Percentiles rank a stretch among this genome's conserved stretches.
Conservation (phyloP, 2,113 vertebrate genomes). For the Petrocephalus zakoni region DNA sequence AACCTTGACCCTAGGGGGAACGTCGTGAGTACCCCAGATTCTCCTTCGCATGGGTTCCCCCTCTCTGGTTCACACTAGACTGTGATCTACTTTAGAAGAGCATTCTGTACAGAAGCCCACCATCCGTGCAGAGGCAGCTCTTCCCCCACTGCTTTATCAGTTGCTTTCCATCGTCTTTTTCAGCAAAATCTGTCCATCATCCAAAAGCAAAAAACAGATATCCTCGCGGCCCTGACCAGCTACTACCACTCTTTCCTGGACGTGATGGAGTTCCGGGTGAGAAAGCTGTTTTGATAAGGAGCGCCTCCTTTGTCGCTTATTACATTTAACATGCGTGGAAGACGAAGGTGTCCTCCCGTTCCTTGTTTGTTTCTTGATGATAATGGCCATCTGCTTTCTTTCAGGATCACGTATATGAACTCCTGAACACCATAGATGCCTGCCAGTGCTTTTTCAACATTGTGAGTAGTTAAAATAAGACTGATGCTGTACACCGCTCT, state of each 20-base stretch:
- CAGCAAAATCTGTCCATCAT: constrained; percentile 77
- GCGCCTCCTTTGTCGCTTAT: not conserved
- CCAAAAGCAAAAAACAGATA: constrained; percentile 77
- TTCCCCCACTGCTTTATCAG: not conserved
- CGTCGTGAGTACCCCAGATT: constrained; percentile 60
- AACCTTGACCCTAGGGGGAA: constrained; percentile 76
- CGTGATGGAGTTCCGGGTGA: constrained; percentile 90
- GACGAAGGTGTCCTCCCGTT: not conserved
- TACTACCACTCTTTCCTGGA: constrained; percentile 86
- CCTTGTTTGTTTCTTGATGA: not conserved
- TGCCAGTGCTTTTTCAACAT: constrained; percentile 86
- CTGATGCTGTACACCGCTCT: not conserved
- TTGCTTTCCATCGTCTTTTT: not conserved
- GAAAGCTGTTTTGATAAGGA: constrained; percentile 14
- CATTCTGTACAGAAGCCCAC: not conserved
- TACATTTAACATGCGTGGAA: not conserved
- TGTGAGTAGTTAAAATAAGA: constrained; percentile 61
- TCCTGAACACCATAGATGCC: constrained; percentile 87
- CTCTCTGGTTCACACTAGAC: not conserved
- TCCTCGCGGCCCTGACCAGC: constrained; percentile 58
- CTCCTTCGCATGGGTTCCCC: not conserved
- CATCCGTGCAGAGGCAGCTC: not conserved
- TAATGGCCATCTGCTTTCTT: not conserved
- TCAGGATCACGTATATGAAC: constrained; percentile 89
- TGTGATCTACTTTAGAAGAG: not conserved